Evolutionary conservation across 2,797 vertebrate genomes (phyloP).

Genomic region (Huso huso): DNA sequence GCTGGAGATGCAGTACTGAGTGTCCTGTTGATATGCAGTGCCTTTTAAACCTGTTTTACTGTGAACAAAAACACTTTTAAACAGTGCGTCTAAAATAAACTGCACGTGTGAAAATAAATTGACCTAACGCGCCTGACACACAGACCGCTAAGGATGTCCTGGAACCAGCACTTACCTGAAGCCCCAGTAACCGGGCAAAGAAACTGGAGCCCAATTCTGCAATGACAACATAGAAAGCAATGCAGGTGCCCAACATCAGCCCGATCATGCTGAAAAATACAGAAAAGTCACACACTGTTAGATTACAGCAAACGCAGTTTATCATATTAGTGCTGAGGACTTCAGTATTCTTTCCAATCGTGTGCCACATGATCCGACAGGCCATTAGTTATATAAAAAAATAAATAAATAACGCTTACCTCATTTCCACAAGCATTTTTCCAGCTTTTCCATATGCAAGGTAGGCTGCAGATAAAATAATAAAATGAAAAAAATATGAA

Average conservation of each 20-base stretch:
- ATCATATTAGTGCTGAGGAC: background rate
- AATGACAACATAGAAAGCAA: constrained; percentile 96
- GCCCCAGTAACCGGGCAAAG: constrained; percentile 80
- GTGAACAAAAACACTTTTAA: too few species aligned
- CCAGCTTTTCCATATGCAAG: constrained; percentile 91
- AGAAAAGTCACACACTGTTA: background rate
- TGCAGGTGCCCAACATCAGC: constrained; percentile 95
- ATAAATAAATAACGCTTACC: constrained; percentile 48
- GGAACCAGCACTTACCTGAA: constrained; percentile 64
- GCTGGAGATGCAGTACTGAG: too few species aligned
- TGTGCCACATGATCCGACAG: constrained; percentile 20
- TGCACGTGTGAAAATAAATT: too few species aligned
- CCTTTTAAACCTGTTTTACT: too few species aligned
- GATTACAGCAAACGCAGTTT: background rate
- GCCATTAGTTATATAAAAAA: constrained; percentile 51
- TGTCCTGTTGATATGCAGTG: too few species aligned
- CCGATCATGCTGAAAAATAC: constrained; percentile 80
- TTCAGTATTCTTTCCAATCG: background rate
- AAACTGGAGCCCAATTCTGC: constrained; percentile 92
- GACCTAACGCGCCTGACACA: too few species aligned
- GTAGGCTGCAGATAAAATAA: constrained; percentile 60
- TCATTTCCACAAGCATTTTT: constrained; percentile 88
- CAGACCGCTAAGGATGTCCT: too few species aligned
- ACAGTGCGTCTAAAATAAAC: too few species aligned
- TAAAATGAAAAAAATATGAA: background rate